A percentile compares a stretch with the other conserved stretches of the same genome.
These are phyloP conservation scores for Papilio machaon DNA, from an alignment of 1,140 invertebrate genomes.

Conservation along the genomic window DNA sequence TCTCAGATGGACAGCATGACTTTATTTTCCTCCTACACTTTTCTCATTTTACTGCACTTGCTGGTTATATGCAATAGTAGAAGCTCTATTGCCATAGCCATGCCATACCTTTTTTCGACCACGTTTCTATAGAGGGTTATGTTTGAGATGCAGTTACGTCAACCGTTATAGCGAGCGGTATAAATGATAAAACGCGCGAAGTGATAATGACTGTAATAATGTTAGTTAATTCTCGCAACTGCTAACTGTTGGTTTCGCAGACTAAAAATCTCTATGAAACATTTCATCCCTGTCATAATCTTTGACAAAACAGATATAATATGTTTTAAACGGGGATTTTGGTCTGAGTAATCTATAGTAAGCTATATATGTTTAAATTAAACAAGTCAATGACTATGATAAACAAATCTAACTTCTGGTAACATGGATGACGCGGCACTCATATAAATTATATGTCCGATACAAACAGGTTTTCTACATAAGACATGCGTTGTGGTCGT, in stretches of 20 bases:
- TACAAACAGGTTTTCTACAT: neutral
- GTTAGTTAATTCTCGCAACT: neutral
- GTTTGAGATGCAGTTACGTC: neutral
- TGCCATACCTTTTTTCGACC: neutral
- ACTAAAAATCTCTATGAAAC: no score
- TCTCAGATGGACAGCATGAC: neutral
- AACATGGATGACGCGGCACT: neutral
- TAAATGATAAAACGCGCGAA: neutral
- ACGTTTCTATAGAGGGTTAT: neutral
- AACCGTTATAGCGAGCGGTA: neutral
- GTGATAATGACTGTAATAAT: no score
- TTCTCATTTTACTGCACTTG: no score
- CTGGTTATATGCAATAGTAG: neutral
- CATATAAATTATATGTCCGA: neutral
- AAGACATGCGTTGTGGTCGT: neutral
- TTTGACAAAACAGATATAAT: no score
- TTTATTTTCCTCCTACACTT: no score
- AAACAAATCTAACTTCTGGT: neutral
- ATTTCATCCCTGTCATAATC: no score
- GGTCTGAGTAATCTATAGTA: no score
- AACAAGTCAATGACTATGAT: neutral
- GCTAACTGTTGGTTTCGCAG: no score
- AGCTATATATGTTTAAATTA: neutral
- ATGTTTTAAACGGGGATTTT: no score
- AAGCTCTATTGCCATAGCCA: neutral